Percentiles rank a stretch among this genome's conserved stretches.
Evolutionary conservation across 2,888 invertebrate genomes (phyloP).

Genomic region (Pristionchus japonicus): DNA sequence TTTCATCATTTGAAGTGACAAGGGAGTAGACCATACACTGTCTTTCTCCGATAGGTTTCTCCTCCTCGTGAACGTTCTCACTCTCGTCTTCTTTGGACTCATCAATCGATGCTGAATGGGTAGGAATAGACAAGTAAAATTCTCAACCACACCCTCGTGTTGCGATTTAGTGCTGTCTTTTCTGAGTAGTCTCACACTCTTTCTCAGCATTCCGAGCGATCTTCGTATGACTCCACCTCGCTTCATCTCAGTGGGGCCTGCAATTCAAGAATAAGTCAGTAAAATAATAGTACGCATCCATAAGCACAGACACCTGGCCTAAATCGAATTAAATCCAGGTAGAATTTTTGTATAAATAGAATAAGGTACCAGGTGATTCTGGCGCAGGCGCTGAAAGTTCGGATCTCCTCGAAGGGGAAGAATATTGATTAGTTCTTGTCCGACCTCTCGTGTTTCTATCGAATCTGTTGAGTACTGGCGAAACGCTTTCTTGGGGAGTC

Average conservation of each 20-base stretch:
- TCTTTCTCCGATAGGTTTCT: background rate
- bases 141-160: background rate
- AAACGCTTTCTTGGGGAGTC: background rate
- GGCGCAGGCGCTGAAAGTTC: background rate
- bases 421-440: background rate
- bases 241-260: conserved; percentile 8
- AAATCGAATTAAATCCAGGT: no score
- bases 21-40: background rate
- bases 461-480: background rate
- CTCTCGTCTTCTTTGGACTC: conserved; percentile 35
- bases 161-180: background rate
- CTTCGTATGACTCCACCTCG: background rate
- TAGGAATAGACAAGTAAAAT: background rate
- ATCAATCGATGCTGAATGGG: conserved; percentile 29
- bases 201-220: conserved; percentile 21
- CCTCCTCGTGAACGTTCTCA: background rate
- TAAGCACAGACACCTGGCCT: no score
- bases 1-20: background rate
- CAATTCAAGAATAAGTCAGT: background rate
- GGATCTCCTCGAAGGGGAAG: conserved; percentile 7
- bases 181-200: conserved; percentile 31
- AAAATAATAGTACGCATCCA: no score
- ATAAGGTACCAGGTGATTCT: background rate
- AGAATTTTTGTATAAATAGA: no score
- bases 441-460: background rate